Percentiles rank a stretch among this genome's conserved stretches.
phyloP scores from a whole-genome alignment of 2,888 invertebrate species.

The Plusia festucae region DNA sequence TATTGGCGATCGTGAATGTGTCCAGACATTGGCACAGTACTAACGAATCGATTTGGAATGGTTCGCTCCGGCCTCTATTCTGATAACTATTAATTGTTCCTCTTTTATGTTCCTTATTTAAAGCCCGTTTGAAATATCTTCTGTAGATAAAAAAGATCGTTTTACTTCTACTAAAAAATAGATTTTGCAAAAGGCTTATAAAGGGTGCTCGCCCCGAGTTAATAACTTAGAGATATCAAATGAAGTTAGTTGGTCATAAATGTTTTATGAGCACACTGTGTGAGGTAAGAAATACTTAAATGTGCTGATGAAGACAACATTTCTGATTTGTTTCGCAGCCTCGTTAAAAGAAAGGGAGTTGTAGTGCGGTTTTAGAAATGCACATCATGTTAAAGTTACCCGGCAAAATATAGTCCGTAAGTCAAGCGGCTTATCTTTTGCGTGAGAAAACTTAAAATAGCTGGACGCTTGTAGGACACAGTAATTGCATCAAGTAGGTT shows the following conservation, averaged over 20 bases:
- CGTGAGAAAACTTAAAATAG: constrained; percentile 81
- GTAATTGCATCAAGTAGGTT: constrained; percentile 77
- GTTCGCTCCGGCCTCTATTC: constrained; percentile 66
- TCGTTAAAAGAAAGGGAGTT: constrained; percentile 1
- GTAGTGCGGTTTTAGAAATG: not conserved
- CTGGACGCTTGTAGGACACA: constrained; percentile 59
- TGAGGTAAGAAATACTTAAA: not conserved
- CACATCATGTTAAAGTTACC: not conserved
- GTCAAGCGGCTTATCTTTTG: constrained; percentile 38
- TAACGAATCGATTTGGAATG: constrained; percentile 79
- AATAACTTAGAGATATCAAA: not conserved
- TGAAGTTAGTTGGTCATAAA: not conserved
- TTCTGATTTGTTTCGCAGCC: not conserved
- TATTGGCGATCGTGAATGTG: constrained; percentile 72
- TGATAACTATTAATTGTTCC: constrained; percentile 67
- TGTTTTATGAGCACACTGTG: constrained; percentile 18
- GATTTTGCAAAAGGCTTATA: not conserved
- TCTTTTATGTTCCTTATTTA: constrained; percentile 41
- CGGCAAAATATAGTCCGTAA: constrained; percentile 1
- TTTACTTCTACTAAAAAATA: too few species aligned
- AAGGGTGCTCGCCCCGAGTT: not conserved
- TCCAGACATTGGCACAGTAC: constrained; percentile 73
- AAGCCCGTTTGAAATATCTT: constrained; percentile 56
- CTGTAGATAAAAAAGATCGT: too few species aligned
- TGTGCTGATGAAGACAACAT: not conserved